Percentiles rank a stretch among this genome's conserved stretches.
Conservation (phyloP, 2,113 vertebrate species). For the Anarhynchus alexandrinus region DNA sequence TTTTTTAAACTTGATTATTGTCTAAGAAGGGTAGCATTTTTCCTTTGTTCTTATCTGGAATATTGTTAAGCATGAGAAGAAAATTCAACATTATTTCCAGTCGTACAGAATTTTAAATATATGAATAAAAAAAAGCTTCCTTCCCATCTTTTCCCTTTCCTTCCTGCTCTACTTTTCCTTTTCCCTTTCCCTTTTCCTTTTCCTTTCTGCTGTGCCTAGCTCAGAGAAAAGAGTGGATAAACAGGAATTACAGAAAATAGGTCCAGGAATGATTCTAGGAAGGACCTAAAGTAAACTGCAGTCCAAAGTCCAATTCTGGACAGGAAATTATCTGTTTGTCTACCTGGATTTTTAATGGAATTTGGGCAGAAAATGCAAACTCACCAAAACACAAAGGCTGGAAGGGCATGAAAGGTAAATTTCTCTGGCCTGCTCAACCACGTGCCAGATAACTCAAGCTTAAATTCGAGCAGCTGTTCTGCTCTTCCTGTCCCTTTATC, state of each 20-base stretch:
- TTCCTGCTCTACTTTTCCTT: neutral
- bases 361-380: neutral
- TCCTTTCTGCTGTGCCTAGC: neutral
- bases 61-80: neutral
- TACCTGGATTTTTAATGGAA: neutral
- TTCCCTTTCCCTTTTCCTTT: neutral
- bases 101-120: neutral
- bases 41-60: neutral
- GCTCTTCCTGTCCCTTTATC: constrained; percentile 13
- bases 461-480: neutral
- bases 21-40: neutral
- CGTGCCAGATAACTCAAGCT: neutral
- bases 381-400: neutral
- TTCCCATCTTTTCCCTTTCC: neutral
- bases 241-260: neutral
- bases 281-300: neutral
- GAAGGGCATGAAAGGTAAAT: neutral
- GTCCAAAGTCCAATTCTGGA: neutral
- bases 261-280: neutral
- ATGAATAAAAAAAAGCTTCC: neutral
- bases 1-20: neutral
- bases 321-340: neutral
- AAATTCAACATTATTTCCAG: neutral
- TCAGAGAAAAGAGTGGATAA: neutral
- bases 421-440: neutral